Base-by-base conservation (phyloP, 2,113 vertebrate species). In the Corythoichthys intestinalis region DNA sequence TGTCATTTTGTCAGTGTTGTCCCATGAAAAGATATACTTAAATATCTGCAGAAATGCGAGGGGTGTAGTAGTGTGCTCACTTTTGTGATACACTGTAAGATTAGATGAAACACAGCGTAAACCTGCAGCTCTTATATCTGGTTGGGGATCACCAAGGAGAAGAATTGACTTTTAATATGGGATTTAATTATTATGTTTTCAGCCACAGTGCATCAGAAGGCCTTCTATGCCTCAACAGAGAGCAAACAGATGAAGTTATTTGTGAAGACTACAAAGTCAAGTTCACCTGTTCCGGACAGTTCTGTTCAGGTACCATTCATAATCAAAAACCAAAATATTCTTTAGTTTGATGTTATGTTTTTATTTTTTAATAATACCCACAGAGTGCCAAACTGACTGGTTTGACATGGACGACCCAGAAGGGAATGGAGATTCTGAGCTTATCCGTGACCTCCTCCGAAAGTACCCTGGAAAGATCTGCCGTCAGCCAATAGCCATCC, bases 381-480 rank as follows among this genome's bases (percentile, higher is more conserved):
- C 17, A 90, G 88, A 67, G 12, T 88, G 86, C 39, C 80, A 76
- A 65, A 91, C 84, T 0, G 63, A 44, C 28, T 91, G 90, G 90
- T 85, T 91, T 15, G 78, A 89, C 61, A 35, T 66, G 0, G 87
- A 91, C 57, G 57, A 87, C 47, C 83, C 86, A 1, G 61, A 28
- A 3, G 80, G 76, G 37, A 77, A 71, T 0, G 82, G 88, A 64
- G 88, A 91, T 66, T 88, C 75, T 46, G 88, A 89, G 74, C 47
- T 87, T 48, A 70, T 89, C 48, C 48, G 38, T 10, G 69, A 85
- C 28, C 78, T 90, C 48, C 71, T 53, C 2, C 61, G 0, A 3
- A 52, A 50, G 1, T 74, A 85, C 65, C 84, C 88, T 0, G 65
- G 38, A 15, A 67, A 80, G 20, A 83, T 86, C 34, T 89, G 86